Evolutionary conservation across 2,113 vertebrate species (phyloP), one percentile per base, ranked within the genome.

Genomic region (Mustela lutreola): DNA sequence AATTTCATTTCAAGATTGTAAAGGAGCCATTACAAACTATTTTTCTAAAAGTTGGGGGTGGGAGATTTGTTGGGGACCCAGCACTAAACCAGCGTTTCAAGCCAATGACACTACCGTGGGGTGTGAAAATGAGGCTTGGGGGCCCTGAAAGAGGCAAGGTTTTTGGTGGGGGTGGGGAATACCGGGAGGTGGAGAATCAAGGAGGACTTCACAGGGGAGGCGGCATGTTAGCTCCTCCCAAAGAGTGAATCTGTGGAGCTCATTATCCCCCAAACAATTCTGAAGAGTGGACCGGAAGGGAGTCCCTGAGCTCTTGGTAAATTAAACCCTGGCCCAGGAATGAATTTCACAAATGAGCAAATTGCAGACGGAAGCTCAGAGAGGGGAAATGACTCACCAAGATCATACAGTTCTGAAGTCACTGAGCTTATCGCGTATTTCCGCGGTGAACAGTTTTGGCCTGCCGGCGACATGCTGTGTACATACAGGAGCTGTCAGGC

Each of bases 1-100:
- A 87, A 87, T 97, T 96, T 96, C 82, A 73, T 76, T 93, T 89
- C 4, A 2, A 70, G 70, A 95, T 56, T 33, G 11, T 94, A 94
- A 87, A 95, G 70, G 95, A 81, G 62, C 39, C 93, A 86, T 84
- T 78, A 67, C n/a, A 67, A 81, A 88, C 39, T 94, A 33, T 90
- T 95, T 65, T 84, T 95, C 48, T 73, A 12, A 33, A 33, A 92
- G 63, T 1, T 0, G 3, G 3, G 50, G 53, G n/a, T 26, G 85
- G n/a, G 11, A 18, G 16, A 12, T 81, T 24, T 56, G 85, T 58
- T 75, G 70, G 58, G 67, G 24, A 78, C 82, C 11, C 14, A 86
- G 87, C 65, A 70, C 42, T 48, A 33, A 6, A 11, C 0, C 22
- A 60, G 31, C 9, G 2, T 58, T 95, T 92, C 71, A n/a, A 75